Conservation (phyloP, 2,113 vertebrate species). For the Panthera leo region DNA sequence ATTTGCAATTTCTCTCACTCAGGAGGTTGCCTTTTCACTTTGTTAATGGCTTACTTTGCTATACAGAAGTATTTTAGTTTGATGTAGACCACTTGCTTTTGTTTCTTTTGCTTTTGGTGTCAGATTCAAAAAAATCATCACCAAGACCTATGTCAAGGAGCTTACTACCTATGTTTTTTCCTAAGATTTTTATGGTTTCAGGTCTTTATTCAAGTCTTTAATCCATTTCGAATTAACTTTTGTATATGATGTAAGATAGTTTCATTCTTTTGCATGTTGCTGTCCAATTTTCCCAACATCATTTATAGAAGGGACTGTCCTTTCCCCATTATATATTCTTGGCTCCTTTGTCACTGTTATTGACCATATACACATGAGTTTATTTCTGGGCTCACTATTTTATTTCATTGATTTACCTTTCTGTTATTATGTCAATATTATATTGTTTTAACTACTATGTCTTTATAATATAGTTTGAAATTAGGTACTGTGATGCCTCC, state of each 20-base stretch:
- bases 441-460: not conserved
- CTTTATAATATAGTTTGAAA: not conserved
- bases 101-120: not conserved
- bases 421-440: not conserved
- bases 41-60: not conserved
- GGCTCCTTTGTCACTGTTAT: not conserved
- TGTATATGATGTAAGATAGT: not conserved
- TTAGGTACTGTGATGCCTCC: not conserved
- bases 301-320: not conserved
- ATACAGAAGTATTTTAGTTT: not conserved
- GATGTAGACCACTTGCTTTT: not conserved
- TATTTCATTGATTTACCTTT: not conserved
- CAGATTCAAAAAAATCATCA: not conserved
- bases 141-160: not conserved
- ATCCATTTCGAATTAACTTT: not conserved
- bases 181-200: not conserved
- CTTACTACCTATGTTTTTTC: not conserved
- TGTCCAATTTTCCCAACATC: not conserved
- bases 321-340: not conserved
- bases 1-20: not conserved
- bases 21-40: not conserved
- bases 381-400: not conserved
- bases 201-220: not conserved
- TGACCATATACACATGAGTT: not conserved
- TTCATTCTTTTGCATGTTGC: not conserved